A percentile compares a stretch with the other conserved stretches of the same genome.
Evolutionary conservation across 2,888 invertebrate genomes (phyloP).

Genomic region (Ametastegia equiseti): DNA sequence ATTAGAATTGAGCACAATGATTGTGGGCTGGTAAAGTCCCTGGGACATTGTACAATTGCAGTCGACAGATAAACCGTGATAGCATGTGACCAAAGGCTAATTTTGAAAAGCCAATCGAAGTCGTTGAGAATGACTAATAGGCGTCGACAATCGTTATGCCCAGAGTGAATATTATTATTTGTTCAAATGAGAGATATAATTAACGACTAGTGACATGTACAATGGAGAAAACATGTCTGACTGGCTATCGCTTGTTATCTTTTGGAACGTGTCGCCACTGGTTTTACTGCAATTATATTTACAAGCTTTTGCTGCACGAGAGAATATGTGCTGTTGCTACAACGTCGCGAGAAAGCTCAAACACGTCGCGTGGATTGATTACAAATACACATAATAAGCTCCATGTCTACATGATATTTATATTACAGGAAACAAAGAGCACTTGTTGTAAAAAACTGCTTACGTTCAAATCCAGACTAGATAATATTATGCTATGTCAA

Average conservation of each 20-base stretch:
- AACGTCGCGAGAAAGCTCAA: neutral
- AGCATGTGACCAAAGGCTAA: conserved; percentile 23
- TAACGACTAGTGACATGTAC: neutral
- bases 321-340: too few species aligned
- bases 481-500: neutral
- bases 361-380: neutral
- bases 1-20: neutral
- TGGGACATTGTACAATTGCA: neutral
- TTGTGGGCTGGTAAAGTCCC: neutral
- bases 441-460: neutral
- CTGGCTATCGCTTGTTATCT: neutral
- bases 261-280: neutral
- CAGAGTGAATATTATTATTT: neutral
- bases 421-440: neutral
- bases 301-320: neutral
- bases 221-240: neutral
- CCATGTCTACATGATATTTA: neutral
- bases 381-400: neutral
- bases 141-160: neutral
- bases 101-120: neutral
- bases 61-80: neutral
- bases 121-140: neutral
- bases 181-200: neutral
- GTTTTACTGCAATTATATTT: conserved; percentile 5
- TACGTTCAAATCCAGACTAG: neutral